Evolutionary conservation across 2,113 vertebrate genomes (phyloP), one percentile per base, ranked within the genome.

Genomic region (Gymnorhina tibicen): DNA sequence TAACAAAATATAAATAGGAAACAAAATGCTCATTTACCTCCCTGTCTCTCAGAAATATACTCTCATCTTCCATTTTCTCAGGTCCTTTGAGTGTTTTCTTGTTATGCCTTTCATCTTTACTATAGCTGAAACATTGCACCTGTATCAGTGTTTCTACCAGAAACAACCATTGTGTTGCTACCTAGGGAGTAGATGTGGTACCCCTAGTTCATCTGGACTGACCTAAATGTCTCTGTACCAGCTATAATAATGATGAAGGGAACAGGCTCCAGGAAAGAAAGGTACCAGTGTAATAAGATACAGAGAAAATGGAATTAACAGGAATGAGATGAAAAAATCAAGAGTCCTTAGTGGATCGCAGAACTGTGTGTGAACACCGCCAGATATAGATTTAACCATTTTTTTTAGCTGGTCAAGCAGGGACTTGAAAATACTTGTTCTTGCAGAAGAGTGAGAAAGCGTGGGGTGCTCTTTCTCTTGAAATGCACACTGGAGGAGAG

Each of bases 81-180:
- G 37, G n/a, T 82, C 72, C 67, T 96, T 88, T 87, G 82, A 88
- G 60, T 79, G 41, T 86, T 93, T 76, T 92, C 52, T 87, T 77
- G 63, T 82, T 80, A 56, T 11, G 19, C 49, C 83, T 93, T 95
- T 91, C 60, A 83, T 87, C 76, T 93, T 86, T 80, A 33, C 53
- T 70, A 2, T 62, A 76, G 35, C 49, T 84, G 60, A 68, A 85
- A 77, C 58, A 83, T 46, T 81, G 63, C 0, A 0, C 58, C 46
- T 77, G 27, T 33, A 53, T 91, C 58, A 76, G 69, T 10, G 0
- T 88, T 93, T 76, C 39, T 82, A 24, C 41, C 60, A 49, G 91
- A 90, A 93, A 67, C 47, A 80, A 10, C n/a, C 88, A 67, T 22
- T 72, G 28, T 85, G 73, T 75, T 85, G 58, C 66, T 80, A 3